Percentiles rank a stretch among this genome's conserved stretches.
Conservation (phyloP, 2,888 invertebrate species). For the Leptinotarsa haldemani region DNA sequence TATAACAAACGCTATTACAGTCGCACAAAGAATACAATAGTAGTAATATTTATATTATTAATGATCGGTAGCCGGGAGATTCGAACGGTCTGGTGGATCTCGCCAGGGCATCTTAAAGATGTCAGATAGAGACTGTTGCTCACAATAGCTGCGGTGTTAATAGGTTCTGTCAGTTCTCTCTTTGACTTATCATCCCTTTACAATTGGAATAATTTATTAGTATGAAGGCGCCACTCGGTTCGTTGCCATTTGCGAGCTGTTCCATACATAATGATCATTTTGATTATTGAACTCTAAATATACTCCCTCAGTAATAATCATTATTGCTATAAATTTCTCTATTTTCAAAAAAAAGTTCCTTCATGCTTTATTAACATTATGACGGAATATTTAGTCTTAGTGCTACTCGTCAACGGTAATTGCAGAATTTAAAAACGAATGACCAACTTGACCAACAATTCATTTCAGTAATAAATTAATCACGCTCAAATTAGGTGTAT, state of each 20-base stretch:
- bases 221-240: constrained; percentile 53
- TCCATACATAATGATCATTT: no score
- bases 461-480: no score
- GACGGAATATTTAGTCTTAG: no score
- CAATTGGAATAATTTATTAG: constrained; percentile 58
- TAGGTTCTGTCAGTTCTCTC: constrained; percentile 61
- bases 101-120: constrained; percentile 55
- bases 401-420: no score
- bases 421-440: no score
- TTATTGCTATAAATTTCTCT: no score
- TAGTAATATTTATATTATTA: constrained; percentile 62
- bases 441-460: no score
- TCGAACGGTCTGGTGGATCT: constrained; percentile 46
- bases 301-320: no score
- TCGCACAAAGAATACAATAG: constrained; percentile 50
- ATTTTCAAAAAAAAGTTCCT: no score
- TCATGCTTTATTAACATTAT: no score
- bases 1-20: constrained; percentile 37
- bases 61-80: constrained; percentile 57
- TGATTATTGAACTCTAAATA: no score
- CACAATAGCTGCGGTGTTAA: constrained; percentile 56
- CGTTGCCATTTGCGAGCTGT: neutral
- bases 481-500: no score
- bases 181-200: constrained; percentile 56
- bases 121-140: constrained; percentile 53